Evolutionary conservation across 30 jellyfish, hydroid and myxozoan genomes (phyloP).

Genomic region (Nemopilema nomurai): DNA sequence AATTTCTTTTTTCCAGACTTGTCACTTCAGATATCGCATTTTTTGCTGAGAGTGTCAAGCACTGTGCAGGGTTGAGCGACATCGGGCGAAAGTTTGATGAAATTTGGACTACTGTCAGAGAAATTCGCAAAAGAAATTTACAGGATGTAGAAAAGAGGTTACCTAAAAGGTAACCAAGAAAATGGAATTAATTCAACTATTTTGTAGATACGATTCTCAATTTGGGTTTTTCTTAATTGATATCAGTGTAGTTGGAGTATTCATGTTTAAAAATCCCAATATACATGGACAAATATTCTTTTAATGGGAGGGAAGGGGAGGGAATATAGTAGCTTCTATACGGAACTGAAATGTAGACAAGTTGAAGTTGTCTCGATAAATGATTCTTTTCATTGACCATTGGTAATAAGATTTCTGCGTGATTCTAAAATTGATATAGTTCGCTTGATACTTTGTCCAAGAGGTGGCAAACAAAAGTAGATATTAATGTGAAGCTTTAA

Average conservation of each 20-base stretch:
- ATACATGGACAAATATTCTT: too few species aligned
- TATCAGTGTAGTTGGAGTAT: neutral
- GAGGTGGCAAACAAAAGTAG: too few species aligned
- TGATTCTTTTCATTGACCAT: too few species aligned
- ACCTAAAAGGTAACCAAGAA: constrained; percentile 43
- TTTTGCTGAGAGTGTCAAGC: constrained; percentile 75
- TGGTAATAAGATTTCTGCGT: too few species aligned
- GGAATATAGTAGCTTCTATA: neutral
- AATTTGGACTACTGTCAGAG: constrained; percentile 86
- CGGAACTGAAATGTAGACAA: neutral
- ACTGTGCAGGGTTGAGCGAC: constrained; percentile 79
- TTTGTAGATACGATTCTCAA: neutral
- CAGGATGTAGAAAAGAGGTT: constrained; percentile 28
- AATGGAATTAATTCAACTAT: neutral
- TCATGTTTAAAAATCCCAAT: neutral
- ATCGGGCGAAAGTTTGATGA: constrained; percentile 68
- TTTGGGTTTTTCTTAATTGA: neutral
- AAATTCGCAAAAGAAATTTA: constrained; percentile 53
- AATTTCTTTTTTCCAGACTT: constrained; percentile 71
- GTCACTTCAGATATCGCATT: constrained; percentile 93
- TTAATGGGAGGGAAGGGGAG: too few species aligned
- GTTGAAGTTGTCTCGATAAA: neutral
- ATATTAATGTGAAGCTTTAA: too few species aligned
- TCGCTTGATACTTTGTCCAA: too few species aligned
- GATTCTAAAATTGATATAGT: too few species aligned